phyloP scores from a whole-genome alignment of 2,113 vertebrate species.

The Sula dactylatra region DNA sequence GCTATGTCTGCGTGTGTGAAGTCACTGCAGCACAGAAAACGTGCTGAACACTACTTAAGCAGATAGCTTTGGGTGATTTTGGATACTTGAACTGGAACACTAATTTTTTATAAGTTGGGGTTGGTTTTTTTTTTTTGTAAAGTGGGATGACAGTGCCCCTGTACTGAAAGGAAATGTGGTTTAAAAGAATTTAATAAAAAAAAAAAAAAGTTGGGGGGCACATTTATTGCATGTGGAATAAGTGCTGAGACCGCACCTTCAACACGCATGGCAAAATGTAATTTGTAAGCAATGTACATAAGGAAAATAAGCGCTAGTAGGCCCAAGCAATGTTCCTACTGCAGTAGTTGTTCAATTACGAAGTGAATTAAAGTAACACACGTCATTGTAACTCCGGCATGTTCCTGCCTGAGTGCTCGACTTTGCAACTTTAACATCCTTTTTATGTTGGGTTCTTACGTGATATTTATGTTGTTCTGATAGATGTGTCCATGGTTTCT shows the following conservation, averaged over 20 bases:
- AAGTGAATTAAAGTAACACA: not conserved
- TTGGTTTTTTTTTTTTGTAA: not conserved
- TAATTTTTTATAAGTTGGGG: not conserved
- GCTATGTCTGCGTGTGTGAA: not conserved
- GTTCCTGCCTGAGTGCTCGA: not conserved
- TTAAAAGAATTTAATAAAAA: not conserved
- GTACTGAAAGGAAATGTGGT: not conserved
- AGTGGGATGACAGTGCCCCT: not conserved
- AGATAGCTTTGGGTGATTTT: not conserved
- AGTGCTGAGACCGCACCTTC: not conserved
- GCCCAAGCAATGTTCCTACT: not conserved
- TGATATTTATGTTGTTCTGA: conserved; percentile 70
- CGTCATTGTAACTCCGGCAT: fast-evolving
- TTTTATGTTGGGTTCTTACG: not conserved
- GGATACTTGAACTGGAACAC: not conserved
- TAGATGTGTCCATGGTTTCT: conserved; percentile 19
- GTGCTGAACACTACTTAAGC: not conserved
- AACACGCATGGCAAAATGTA: not conserved
- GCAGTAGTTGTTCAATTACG: not conserved
- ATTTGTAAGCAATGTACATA: not conserved
- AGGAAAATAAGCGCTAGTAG: not conserved
- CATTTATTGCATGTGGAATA: not conserved
- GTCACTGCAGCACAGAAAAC: not conserved
- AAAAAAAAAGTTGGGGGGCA: not conserved
- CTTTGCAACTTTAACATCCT: conserved; percentile 34